Evolutionary conservation across 2,797 vertebrate genomes (phyloP).

Genomic region (Anas capensis): DNA sequence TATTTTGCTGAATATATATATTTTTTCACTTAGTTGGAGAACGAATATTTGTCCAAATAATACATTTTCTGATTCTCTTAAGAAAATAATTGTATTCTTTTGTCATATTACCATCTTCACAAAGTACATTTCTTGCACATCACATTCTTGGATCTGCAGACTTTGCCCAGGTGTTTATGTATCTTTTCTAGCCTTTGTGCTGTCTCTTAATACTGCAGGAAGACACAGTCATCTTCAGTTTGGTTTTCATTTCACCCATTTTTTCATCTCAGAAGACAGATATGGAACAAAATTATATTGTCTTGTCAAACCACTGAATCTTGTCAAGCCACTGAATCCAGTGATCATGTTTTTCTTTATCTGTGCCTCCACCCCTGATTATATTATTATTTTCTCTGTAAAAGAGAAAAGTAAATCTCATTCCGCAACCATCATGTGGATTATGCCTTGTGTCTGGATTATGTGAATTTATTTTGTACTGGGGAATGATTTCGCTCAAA

Average conservation of each 20-base stretch:
- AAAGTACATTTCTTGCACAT: neutral
- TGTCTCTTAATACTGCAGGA: neutral
- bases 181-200: neutral
- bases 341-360: neutral
- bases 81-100: neutral
- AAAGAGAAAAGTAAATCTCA: neutral
- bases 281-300: neutral
- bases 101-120: neutral
- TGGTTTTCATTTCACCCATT: neutral
- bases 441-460: neutral
- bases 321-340: neutral
- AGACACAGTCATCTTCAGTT: neutral
- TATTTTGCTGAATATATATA: neutral
- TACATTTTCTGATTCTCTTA: neutral
- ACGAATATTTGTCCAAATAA: neutral
- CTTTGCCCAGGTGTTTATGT: neutral
- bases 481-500: neutral
- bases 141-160: neutral
- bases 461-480: neutral
- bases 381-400: neutral
- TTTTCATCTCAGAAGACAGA: neutral
- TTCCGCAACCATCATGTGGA: neutral
- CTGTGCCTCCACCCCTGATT: neutral
- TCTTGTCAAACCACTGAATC: neutral
- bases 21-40: neutral